Percentiles rank a stretch among this genome's conserved stretches.
Conservation (phyloP, 1,140 invertebrate species). For the Sogatella furcifera region DNA sequence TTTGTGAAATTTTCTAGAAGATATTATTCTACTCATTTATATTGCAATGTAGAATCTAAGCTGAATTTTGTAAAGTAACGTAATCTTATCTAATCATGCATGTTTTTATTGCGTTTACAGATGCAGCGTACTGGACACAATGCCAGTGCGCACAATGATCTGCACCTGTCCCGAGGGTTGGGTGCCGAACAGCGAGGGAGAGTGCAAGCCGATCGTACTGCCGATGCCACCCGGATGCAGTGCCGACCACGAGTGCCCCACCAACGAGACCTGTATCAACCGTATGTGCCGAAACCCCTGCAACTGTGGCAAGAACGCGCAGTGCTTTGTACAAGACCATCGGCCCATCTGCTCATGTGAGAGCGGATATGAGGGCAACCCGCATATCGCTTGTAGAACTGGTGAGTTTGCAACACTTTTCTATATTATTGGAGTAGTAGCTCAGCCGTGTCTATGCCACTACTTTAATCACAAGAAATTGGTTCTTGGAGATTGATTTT, state of each 20-base stretch:
- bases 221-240: conserved; percentile 59
- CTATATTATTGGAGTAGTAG: background rate
- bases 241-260: conserved; percentile 63
- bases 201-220: conserved; percentile 59
- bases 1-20: no score
- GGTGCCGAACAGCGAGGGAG: conserved; percentile 61
- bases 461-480: no score
- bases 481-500: no score
- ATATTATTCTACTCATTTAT: no score
- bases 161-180: conserved; percentile 75
- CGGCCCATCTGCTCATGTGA: conserved; percentile 75
- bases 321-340: conserved; percentile 71
- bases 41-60: no score
- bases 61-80: no score
- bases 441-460: no score
- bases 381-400: conserved; percentile 61
- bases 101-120: no score
- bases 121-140: conserved; percentile 67
- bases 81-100: no score
- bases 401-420: conserved; percentile 22
- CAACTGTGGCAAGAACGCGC: conserved; percentile 73
- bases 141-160: conserved; percentile 71
- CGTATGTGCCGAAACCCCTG: conserved; percentile 76
- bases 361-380: conserved; percentile 73
- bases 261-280: conserved; percentile 70